Percentiles rank a stretch among this genome's conserved stretches.
Conservation (phyloP, 2,797 vertebrate species). For the Xyrichtys novacula region DNA sequence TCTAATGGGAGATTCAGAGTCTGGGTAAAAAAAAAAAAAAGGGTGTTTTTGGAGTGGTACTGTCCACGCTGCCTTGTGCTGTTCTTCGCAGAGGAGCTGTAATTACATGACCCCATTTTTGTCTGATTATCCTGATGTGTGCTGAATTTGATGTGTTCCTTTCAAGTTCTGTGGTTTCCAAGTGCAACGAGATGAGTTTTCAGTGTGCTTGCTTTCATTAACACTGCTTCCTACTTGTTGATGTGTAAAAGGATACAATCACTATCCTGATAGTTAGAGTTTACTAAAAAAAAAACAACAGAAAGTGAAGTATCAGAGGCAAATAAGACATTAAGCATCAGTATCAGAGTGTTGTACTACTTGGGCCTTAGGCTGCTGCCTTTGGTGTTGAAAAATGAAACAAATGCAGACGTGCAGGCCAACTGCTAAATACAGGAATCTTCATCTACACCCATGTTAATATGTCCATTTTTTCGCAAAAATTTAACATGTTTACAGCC, state of each 20-base stretch:
- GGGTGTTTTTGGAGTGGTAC: background rate
- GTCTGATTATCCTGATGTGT: constrained; percentile 4
- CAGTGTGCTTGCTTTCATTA: background rate
- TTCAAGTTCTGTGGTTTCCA: background rate
- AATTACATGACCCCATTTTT: background rate
- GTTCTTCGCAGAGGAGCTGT: background rate
- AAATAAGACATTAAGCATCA: background rate
- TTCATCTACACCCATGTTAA: too few species aligned
- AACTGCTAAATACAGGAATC: too few species aligned
- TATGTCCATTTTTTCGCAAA: too few species aligned
- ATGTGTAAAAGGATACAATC: background rate
- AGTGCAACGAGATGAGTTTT: background rate
- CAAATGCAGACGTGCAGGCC: too few species aligned
- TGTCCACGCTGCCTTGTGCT: background rate
- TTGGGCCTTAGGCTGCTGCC: too few species aligned
- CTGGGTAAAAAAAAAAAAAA: background rate
- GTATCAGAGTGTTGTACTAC: too few species aligned
- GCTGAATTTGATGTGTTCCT: constrained; percentile 1
- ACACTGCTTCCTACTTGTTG: background rate
- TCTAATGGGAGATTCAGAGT: constrained; percentile 2
- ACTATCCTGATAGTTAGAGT: background rate
- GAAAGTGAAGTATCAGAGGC: background rate
- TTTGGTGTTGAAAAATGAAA: too few species aligned
- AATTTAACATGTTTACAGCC: too few species aligned
- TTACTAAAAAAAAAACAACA: background rate